Evolutionary conservation across 1,140 invertebrate genomes (phyloP), one percentile per base, ranked within the genome.

Genomic region (Aplysia californica): DNA sequence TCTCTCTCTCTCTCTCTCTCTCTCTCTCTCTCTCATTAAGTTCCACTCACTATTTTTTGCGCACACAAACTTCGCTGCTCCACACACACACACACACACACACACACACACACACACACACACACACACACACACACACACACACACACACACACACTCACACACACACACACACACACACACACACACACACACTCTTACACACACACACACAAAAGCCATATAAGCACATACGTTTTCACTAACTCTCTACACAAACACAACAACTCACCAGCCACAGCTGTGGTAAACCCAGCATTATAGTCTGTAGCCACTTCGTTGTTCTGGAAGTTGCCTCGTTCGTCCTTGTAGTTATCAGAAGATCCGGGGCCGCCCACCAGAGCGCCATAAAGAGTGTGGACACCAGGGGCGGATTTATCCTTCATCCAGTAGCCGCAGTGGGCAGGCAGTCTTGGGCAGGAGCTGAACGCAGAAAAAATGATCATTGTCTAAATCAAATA

Each of bases 281-380:
- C 86, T 86, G 78, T 89, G 88, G 79, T 89, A 89, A 61, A 89
- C 86, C 56, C 69, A 83, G 15, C 87, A 88, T 87, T 80, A 89
- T n/a, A n/a, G n/a, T n/a, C n/a, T n/a, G n/a, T n/a, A n/a, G n/a
- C n/a, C n/a, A n/a, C n/a, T n/a, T n/a, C 87, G 67, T 88, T 89
- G 56, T 81, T 78, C n/a, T 84, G 79, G 71, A 84, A 88, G 65
- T 89, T 80, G 55, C 76, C 65, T 44, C 88, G 71, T 31, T 78
- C 70, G 78, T 89, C 86, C 0, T n/a, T 72, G 76, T 87, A 89
- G 15, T 70, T 50, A 68, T 87, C 88, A 56, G 80, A 67, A 1
- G 39, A 31, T 55, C 81, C 86, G 2, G 89, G 89, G 2, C 88
- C 88, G 20, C 88, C 88, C 15, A 89, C 87, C 20, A 89, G 74